phyloP scores from a whole-genome alignment of 2,888 invertebrate genomes.

The Lasioglossum lativentre region DNA sequence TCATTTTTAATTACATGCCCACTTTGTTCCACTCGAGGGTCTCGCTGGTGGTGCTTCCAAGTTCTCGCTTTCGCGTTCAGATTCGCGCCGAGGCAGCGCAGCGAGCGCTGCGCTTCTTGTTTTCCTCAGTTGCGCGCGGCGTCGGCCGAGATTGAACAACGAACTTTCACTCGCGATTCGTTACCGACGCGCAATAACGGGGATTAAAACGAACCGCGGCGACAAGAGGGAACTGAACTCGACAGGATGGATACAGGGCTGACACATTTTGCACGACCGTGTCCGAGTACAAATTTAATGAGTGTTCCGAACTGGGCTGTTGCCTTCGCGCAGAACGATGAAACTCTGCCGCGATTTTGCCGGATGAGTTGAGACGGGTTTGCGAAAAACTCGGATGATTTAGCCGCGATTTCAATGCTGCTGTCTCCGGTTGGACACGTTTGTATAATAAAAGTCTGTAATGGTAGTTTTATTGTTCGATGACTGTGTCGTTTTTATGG shows the following conservation, averaged over 20 bases:
- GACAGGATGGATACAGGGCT: neutral
- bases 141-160: slow-evolving; percentile 24
- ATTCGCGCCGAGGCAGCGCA: neutral
- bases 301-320: slow-evolving; percentile 1
- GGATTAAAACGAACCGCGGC: slow-evolving; percentile 21
- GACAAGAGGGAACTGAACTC: neutral
- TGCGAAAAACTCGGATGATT: neutral
- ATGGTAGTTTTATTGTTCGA: neutral
- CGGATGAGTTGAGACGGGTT: neutral
- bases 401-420: neutral
- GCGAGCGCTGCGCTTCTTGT: neutral
- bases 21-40: slow-evolving; percentile 15
- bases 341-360: neutral
- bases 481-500: neutral
- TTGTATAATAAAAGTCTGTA: neutral
- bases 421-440: neutral
- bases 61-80: neutral
- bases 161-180: slow-evolving; percentile 46
- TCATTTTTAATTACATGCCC: slow-evolving; percentile 55
- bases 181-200: slow-evolving; percentile 1
- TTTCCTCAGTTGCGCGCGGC: slow-evolving; percentile 3
- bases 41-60: neutral
- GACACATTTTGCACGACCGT: slow-evolving; percentile 1
- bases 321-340: neutral
- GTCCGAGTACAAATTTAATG: slow-evolving; percentile 21